Base-by-base conservation (phyloP, 2,888 invertebrate genomes). In the Pyrrhosoma nymphula region DNA sequence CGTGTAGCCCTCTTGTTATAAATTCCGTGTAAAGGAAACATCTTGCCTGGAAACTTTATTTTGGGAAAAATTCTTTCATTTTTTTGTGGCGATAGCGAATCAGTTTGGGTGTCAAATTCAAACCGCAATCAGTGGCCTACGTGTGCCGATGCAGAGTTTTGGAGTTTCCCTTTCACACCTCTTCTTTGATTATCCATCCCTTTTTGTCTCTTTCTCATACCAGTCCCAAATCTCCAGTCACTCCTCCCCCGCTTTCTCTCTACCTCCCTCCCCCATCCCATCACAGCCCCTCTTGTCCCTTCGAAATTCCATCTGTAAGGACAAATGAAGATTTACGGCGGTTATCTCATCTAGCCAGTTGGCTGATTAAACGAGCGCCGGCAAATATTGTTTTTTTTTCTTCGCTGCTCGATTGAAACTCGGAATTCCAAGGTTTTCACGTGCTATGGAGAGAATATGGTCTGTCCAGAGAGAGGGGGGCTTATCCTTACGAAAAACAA, bases 271-370 rank as follows among this genome's bases (percentile, higher is more conserved):
- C 56, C 60, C 56, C 56, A 16, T 8, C 69, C n/a, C 6, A 69
- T n/a, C n/a, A 26, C n/a, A 0, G 3, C 26, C 69, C 23, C 63
- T 18, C 63, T 23, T 23, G 8, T 8, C 63, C 63, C 63, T 63
- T n/a, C 69, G 69, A 69, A 69, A 69, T 69, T 69, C 69, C 69
- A 69, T 69, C 69, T n/a, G 69, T 23, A 69, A 69, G 69, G 69
- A 69, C 69, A 69, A 69, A 69, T 69, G 69, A 69, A 69, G 69
- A 69, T 69, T 69, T 69, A 69, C 69, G 69, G 69, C 69, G 69
- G 69, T 69, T n/a, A 69, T 69, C 69, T 69, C 26, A 69, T 69
- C n/a, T 69, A 23, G 69, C n/a, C 69, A 69, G 69, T n/a, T n/a
- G 69, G 26, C 69, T 26, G 69, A 69, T 69, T 69, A 69, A 69